Base-by-base conservation (phyloP, 2,113 vertebrate genomes). In the zebrafish (Danio rerio) region DNA sequence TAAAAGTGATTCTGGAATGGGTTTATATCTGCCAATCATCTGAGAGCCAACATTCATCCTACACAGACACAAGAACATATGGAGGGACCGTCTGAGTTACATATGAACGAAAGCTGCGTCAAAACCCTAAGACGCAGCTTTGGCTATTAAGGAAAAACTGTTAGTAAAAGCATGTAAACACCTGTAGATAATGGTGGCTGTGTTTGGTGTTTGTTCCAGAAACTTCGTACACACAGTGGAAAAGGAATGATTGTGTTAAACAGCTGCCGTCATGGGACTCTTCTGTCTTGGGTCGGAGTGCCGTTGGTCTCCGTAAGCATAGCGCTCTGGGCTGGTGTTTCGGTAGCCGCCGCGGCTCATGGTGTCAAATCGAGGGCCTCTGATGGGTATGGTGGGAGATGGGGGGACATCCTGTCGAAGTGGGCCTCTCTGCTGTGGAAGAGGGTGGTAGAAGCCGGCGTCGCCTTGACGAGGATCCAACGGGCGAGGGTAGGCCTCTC, bases 401-500 rank as follows among this genome's bases (percentile, higher is more conserved):
- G 98, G 98, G 0, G 98, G 98, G 20, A 99, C 96, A 0, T 99
- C 98, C 89, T 99, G 98, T 10, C 97, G 93, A 81, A 97, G 87
- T 8, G 97, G 97, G 79, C 97, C 96, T 90, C 97, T 97, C 73
- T 96, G 95, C 86, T 96, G 95, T 8, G 91, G 87, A 10, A 83
- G 86, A 21, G 93, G 91, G 9, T 94, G 90, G 85, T 96, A 96
- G 87, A 95, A 96, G 13, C 94, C 94, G 0, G 95, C 91, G 68
- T 97, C 92, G 0, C 86, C 58, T 16, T 86, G 94, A 49, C 94
- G 92, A 83, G 95, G 88, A 75, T 97, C 96, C 61, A 92, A 81
- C 8, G 87, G 86, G 0, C 89, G 91, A 42, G 92, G 70, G 75
- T 97, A 97, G 53, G 83, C 91, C 47, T 94, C 96, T 79, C 93